These are phyloP conservation scores for Sinonovacula constricta DNA, from an alignment of 1,140 invertebrate genomes.

Conservation along the genomic window DNA sequence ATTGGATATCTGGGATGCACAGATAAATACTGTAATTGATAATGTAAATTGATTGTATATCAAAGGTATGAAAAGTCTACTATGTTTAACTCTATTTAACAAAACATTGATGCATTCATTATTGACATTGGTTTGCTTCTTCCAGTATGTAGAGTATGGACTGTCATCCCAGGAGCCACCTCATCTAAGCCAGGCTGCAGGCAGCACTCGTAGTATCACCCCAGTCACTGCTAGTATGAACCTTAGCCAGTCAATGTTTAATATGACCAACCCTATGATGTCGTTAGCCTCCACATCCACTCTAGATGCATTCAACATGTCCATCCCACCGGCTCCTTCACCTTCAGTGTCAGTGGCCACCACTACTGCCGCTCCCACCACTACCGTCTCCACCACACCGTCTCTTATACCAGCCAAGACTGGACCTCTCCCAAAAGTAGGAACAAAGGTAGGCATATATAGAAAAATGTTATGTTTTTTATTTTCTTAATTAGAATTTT, in stretches of 20 bases:
- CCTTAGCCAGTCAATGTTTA: slow-evolving; percentile 38
- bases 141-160: slow-evolving; percentile 95
- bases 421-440: slow-evolving; percentile 61
- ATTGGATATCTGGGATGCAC: too few relatives aligned
- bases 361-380: slow-evolving; percentile 56
- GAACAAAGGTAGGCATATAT: too few relatives aligned
- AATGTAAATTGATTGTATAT: too few relatives aligned
- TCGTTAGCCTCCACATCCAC: background rate
- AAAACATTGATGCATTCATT: too few relatives aligned
- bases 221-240: slow-evolving; percentile 50
- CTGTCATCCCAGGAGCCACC: slow-evolving; percentile 92
- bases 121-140: too few relatives aligned
- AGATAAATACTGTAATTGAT: too few relatives aligned
- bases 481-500: too few relatives aligned
- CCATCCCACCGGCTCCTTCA: slow-evolving; percentile 6
- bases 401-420: slow-evolving; percentile 80
- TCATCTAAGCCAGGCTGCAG: slow-evolving; percentile 81
- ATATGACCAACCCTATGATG: slow-evolving; percentile 1
- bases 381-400: slow-evolving; percentile 53
- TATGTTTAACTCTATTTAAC: too few relatives aligned
- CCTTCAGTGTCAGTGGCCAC: slow-evolving; percentile 40
- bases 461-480: too few relatives aligned
- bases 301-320: slow-evolving; percentile 18
- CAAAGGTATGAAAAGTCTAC: too few relatives aligned
- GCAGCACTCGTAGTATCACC: slow-evolving; percentile 57